Evolutionary conservation across 2,888 invertebrate genomes (phyloP).

Genomic region (Agriopis leucophaearia): DNA sequence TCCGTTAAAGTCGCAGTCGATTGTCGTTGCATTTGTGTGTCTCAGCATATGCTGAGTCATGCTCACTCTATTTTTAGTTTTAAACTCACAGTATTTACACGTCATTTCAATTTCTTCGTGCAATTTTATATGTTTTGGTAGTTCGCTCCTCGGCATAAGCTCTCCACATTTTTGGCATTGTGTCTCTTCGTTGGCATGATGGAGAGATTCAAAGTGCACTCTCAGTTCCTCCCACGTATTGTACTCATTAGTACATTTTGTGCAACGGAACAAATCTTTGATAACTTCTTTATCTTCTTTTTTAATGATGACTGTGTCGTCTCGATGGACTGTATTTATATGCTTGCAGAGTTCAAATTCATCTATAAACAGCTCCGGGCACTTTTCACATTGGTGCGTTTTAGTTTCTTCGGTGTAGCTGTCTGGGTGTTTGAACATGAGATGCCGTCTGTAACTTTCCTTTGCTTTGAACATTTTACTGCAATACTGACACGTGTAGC

Average conservation of each 20-base stretch:
- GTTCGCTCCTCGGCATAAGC: conserved; percentile 62
- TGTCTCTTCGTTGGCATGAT: conserved; percentile 62
- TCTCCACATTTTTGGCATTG: conserved; percentile 79
- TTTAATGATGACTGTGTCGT: conserved; percentile 34
- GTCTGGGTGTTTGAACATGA: conserved; percentile 70
- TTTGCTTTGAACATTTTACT: conserved; percentile 74
- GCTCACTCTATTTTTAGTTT: conserved; percentile 66
- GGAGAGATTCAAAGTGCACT: conserved; percentile 70
- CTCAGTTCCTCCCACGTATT: conserved; percentile 67
- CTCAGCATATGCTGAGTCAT: conserved; percentile 77
- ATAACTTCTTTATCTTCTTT: conserved; percentile 69
- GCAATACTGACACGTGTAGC: conserved; percentile 73
- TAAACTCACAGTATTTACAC: conserved; percentile 75
- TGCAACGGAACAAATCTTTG: conserved; percentile 69
- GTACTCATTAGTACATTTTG: conserved; percentile 70
- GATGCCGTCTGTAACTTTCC: conserved; percentile 75
- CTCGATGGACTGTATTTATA: conserved; percentile 63
- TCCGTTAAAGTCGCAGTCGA: conserved; percentile 67
- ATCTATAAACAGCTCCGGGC: conserved; percentile 68
- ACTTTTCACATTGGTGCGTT: conserved; percentile 71
- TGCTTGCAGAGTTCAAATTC: conserved; percentile 76
- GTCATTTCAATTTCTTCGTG: conserved; percentile 55
- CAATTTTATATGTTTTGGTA: conserved; percentile 72
- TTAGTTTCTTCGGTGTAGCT: conserved; percentile 46
- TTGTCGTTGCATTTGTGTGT: conserved; percentile 74